Conservation (phyloP, 2,797 vertebrate genomes). For the Pyrrhura leucotis region DNA sequence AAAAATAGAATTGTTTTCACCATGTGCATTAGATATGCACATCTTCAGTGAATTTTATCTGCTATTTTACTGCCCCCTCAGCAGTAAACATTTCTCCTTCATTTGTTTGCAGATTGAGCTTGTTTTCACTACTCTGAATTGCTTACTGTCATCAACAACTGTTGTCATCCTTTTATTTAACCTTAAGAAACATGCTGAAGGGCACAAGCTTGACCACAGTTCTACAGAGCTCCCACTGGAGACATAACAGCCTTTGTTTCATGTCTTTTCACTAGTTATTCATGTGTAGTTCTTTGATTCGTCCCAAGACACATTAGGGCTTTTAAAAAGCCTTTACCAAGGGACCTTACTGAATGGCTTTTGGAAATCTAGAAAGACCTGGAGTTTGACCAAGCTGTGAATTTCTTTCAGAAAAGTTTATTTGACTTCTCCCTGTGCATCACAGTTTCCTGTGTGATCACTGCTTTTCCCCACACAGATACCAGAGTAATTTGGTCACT, state of each 20-base stretch:
- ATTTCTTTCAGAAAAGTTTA: background rate
- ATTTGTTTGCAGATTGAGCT: background rate
- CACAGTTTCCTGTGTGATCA: background rate
- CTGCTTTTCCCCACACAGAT: background rate
- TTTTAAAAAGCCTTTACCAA: background rate
- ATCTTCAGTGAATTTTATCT: background rate
- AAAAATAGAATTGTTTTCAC: background rate
- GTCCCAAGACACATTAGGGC: background rate
- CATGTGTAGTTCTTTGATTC: background rate
- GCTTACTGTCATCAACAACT: background rate
- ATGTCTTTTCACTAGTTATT: background rate
- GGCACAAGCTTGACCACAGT: background rate
- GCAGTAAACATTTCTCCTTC: background rate
- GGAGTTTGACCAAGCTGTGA: background rate
- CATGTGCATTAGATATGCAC: background rate
- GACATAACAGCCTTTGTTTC: background rate
- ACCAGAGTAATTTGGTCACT: background rate
- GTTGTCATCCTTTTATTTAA: background rate
- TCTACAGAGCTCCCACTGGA: background rate
- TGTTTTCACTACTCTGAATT: background rate
- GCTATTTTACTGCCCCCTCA: background rate
- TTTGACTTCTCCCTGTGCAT: background rate
- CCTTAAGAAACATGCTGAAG: background rate
- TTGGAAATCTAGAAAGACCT: background rate
- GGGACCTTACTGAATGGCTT: background rate